These are phyloP conservation scores for Agrochola lota DNA, from an alignment of 2,888 invertebrate species.

Conservation along the genomic window DNA sequence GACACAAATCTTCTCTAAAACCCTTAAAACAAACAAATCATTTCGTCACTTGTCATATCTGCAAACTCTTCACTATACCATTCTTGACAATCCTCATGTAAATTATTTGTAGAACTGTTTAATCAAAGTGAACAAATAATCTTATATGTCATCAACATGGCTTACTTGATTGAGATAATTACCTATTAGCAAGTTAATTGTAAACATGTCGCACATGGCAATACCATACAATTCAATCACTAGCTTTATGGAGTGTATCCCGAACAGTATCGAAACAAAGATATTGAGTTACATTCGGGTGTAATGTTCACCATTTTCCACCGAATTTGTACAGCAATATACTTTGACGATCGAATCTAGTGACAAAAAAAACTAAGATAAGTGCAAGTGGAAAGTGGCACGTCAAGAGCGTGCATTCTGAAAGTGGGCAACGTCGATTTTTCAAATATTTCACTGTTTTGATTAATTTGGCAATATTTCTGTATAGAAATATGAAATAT, in stretches of 20 bases:
- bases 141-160: conserved; percentile 14
- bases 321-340: not conserved
- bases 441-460: no score
- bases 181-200: conserved; percentile 21
- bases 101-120: not conserved
- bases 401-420: no score
- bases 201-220: not conserved
- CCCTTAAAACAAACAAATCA: not conserved
- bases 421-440: no score
- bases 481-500: no score
- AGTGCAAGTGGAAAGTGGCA: no score
- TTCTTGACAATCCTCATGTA: not conserved
- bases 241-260: not conserved
- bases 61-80: not conserved
- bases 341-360: conserved; percentile 9
- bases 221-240: conserved; percentile 12
- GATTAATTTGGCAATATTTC: no score
- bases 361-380: no score
- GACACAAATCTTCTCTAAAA: no score
- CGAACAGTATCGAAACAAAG: not conserved
- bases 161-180: conserved; percentile 20
- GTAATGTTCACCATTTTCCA: conserved; percentile 10
- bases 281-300: conserved; percentile 18
- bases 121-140: conserved; percentile 14
- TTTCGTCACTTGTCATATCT: not conserved